phyloP scores from a whole-genome alignment of 2,888 invertebrate species.

The Pammene aurita region DNA sequence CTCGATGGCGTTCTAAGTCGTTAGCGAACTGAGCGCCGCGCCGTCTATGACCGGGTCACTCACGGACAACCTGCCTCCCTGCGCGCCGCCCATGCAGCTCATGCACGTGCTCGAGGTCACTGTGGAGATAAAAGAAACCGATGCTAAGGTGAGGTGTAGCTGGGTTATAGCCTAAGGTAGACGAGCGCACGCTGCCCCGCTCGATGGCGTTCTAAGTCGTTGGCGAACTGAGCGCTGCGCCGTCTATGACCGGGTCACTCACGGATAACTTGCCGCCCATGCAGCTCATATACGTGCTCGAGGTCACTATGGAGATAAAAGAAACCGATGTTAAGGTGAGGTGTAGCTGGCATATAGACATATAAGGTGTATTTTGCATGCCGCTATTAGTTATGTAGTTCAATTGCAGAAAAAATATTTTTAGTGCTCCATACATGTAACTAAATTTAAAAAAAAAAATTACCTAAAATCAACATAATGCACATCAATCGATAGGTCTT shows the following conservation, averaged over 20 bases:
- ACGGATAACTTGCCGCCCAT: conserved; percentile 84
- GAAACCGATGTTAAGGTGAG: conserved; percentile 93
- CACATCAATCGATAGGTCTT: too few species aligned
- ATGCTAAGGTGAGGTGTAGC: conserved; percentile 84
- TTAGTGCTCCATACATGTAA: conserved; percentile 85
- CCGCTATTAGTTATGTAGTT: too few species aligned
- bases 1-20: neutral
- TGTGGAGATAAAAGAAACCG: conserved; percentile 96
- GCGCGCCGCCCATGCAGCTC: conserved; percentile 83
- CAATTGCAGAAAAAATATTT: too few species aligned
- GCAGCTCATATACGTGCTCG: conserved; percentile 75
- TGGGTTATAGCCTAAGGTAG: too few species aligned
- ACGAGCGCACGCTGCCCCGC: conserved; percentile 74
- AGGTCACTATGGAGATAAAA: too few species aligned
- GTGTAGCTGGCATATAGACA: neutral
- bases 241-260: conserved; percentile 77
- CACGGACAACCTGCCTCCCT: conserved; percentile 82
- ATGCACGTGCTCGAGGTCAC: conserved; percentile 95
- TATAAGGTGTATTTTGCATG: too few species aligned
- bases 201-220: conserved; percentile 92
- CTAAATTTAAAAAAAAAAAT: conserved; percentile 57
- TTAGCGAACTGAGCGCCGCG: conserved; percentile 84
- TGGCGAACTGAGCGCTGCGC: conserved; percentile 85
- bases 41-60: conserved; percentile 86
- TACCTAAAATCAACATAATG: too few species aligned